Evolutionary conservation across 2,113 vertebrate species (phyloP).

Genomic region (Zosterops hypoxanthus): DNA sequence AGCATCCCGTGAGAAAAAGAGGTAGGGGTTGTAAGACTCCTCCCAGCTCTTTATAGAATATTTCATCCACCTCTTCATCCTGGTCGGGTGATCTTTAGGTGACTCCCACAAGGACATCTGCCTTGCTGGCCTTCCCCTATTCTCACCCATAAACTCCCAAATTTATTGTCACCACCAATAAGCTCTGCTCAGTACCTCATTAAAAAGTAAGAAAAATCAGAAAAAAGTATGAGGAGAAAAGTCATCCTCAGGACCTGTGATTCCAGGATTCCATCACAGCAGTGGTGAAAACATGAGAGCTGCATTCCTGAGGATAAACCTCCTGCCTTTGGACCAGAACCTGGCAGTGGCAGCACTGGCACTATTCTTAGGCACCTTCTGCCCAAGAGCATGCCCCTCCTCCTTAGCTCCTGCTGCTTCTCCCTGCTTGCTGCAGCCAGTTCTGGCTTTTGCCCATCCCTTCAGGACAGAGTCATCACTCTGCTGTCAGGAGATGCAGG

Average conservation of each 20-base stretch:
- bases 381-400: accelerated
- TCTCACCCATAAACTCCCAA: background rate
- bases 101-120: background rate
- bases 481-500: background rate
- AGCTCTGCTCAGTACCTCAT: background rate
- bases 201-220: background rate
- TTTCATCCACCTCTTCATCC: background rate
- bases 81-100: background rate
- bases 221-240: background rate
- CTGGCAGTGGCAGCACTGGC: background rate
- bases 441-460: background rate
- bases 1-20: background rate
- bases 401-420: background rate
- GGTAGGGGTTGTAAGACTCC: background rate
- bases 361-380: accelerated
- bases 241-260: background rate
- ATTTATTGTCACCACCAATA: background rate
- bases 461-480: background rate
- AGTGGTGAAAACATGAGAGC: background rate
- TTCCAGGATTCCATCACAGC: background rate
- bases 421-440: background rate
- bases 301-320: background rate
- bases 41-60: background rate
- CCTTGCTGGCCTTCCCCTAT: accelerated
- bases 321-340: background rate